Percentiles rank a stretch among this genome's conserved stretches.
These are phyloP conservation scores for Liparis tanakae DNA, from an alignment of 2,797 vertebrate species.

Conservation along the genomic window DNA sequence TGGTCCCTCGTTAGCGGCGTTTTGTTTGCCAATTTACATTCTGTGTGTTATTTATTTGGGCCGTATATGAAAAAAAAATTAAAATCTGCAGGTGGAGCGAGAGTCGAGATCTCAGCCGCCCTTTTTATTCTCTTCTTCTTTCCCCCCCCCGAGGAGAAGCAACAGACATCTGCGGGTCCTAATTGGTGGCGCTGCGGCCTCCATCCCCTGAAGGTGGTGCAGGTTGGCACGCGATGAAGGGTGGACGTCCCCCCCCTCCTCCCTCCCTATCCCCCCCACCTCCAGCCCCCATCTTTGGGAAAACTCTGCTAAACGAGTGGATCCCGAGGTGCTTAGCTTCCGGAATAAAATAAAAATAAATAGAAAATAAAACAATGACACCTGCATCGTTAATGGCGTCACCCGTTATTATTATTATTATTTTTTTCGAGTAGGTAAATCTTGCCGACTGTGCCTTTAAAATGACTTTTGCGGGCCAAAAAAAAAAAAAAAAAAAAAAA, in stretches of 20 bases:
- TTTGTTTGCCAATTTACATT: background rate
- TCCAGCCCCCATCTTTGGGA: too few species aligned
- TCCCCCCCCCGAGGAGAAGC: background rate
- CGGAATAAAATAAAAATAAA: background rate
- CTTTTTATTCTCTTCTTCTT: too few species aligned
- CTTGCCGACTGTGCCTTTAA: slow-evolving; percentile 77
- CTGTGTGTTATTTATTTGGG: slow-evolving; percentile 2
- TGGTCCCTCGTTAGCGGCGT: background rate
- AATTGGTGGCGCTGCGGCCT: background rate
- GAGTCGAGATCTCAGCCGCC: slow-evolving; percentile 3
- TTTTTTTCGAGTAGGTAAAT: slow-evolving; percentile 18
- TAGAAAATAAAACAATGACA: background rate
- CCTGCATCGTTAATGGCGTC: slow-evolving; percentile 18
- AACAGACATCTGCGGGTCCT: background rate
- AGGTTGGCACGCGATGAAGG: background rate
- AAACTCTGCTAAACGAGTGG: too few species aligned
- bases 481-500: slow-evolving; percentile 18
- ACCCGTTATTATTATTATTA: too few species aligned
- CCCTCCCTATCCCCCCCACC: background rate
- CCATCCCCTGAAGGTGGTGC: slow-evolving; percentile 21
- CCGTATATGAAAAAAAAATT: background rate
- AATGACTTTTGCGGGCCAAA: slow-evolving; percentile 55
- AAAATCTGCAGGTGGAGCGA: slow-evolving; percentile 15
- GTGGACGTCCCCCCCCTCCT: too few species aligned
- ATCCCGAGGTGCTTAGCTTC: slow-evolving; percentile 33